Percentiles rank a stretch among this genome's conserved stretches.
These are phyloP conservation scores for Gulo gulo DNA, from an alignment of 2,113 vertebrate genomes.

Conservation along the genomic window DNA sequence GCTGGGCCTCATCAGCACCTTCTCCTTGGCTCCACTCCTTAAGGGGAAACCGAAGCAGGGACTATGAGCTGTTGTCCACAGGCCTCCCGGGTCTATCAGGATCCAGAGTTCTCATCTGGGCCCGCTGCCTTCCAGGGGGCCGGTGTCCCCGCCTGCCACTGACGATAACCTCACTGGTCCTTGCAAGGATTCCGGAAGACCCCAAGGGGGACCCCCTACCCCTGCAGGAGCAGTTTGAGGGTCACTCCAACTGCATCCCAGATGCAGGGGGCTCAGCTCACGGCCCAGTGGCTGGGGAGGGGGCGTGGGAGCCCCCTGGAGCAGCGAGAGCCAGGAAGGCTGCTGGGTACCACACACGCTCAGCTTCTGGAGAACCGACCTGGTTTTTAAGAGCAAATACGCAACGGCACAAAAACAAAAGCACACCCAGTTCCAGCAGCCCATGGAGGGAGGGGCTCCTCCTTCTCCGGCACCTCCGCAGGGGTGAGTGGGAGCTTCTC, in stretches of 20 bases:
- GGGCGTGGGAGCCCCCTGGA: not conserved
- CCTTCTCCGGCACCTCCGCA: not conserved
- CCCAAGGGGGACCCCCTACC: not conserved
- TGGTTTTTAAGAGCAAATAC: not conserved
- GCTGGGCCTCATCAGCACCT: not conserved
- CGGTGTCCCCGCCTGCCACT: not conserved
- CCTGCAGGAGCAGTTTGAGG: not conserved
- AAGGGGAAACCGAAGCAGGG: not conserved
- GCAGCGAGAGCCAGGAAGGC: not conserved
- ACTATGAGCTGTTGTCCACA: not conserved
- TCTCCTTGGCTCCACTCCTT: not conserved
- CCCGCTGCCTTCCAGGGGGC: not conserved
- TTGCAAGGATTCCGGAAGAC: not conserved
- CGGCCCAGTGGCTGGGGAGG: not conserved
- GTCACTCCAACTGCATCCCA: not conserved
- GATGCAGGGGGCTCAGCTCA: not conserved
- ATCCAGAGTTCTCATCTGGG: not conserved
- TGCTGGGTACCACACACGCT: rapidly evolving
- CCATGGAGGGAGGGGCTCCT: not conserved
- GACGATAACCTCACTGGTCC: not conserved
- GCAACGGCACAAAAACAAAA: rapidly evolving
- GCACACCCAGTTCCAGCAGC: not conserved
- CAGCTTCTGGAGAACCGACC: not conserved
- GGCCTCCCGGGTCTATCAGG: not conserved
- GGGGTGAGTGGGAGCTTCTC: not conserved